phyloP scores from a whole-genome alignment of 2,797 vertebrate species.

The Myotis daubentonii region DNA sequence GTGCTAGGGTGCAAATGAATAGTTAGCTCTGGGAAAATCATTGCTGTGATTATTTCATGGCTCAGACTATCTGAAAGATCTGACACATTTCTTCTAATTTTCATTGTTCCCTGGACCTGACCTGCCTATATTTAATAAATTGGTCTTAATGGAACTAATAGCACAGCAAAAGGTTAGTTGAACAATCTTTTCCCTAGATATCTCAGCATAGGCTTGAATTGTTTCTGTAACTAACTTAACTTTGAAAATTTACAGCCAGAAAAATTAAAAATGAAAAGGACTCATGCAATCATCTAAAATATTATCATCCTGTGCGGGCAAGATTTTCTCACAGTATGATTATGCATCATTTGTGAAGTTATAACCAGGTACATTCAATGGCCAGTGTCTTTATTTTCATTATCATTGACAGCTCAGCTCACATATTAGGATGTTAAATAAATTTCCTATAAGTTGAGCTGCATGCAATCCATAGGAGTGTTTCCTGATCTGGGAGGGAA shows the following conservation, averaged over 20 bases:
- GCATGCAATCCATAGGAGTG: background rate
- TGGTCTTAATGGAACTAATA: constrained; percentile 78
- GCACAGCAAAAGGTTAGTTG: constrained; percentile 71
- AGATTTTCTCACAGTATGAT: background rate
- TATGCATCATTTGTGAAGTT: background rate
- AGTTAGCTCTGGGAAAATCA: constrained; percentile 75
- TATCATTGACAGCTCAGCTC: background rate
- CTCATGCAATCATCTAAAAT: constrained; percentile 74
- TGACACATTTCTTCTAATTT: constrained; percentile 73
- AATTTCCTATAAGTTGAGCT: background rate
- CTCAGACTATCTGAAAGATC: constrained; percentile 65
- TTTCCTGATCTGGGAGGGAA: background rate
- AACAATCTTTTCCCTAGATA: constrained; percentile 66
- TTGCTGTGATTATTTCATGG: constrained; percentile 72
- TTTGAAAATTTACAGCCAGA: constrained; percentile 57
- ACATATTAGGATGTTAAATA: background rate
- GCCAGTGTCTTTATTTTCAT: background rate
- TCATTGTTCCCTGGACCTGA: constrained; percentile 66
- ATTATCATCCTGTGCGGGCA: background rate
- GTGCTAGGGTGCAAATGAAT: constrained; percentile 73
- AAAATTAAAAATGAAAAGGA: constrained; percentile 77
- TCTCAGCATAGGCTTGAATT: constrained; percentile 73
- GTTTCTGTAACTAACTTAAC: constrained; percentile 77
- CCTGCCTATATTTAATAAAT: constrained; percentile 69
- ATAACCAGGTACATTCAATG: background rate